A percentile compares a stretch with the other conserved stretches of the same genome.
Conservation (phyloP, 1,140 invertebrate species). For the Atta cephalotes region DNA sequence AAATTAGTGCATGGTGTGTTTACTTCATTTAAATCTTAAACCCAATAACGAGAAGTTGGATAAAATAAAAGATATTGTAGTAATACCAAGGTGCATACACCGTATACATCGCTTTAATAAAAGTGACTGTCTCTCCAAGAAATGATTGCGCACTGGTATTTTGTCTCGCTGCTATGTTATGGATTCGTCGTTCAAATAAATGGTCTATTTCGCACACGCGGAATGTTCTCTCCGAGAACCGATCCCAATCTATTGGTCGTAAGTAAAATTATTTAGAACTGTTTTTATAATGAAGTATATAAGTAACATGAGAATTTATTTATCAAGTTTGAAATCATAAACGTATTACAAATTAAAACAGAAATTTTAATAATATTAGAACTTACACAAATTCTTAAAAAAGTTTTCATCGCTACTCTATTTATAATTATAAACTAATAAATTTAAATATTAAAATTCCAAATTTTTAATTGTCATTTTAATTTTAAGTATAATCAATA, state of each 20-base stretch:
- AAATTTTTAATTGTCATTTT: neutral
- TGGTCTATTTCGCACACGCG: slow-evolving; percentile 5
- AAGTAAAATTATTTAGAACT: slow-evolving; percentile 14
- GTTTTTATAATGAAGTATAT: neutral
- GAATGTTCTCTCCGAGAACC: neutral
- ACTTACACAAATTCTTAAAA: neutral
- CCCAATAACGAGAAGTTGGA: neutral
- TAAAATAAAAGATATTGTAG: neutral
- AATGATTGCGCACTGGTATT: slow-evolving; percentile 27
- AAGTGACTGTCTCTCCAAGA: neutral
- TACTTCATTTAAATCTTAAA: neutral
- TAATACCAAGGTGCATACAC: neutral
- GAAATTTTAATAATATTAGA: neutral
- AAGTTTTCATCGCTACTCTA: neutral
- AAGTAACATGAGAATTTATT: neutral
- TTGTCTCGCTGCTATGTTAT: neutral
- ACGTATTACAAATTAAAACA: neutral
- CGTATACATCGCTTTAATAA: neutral
- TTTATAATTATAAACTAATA: slow-evolving; percentile 1
- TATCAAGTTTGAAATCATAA: neutral
- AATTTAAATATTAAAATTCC: neutral
- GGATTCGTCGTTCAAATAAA: slow-evolving; percentile 22
- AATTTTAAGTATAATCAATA: neutral
- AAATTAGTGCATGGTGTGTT: neutral
- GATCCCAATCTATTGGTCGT: slow-evolving; percentile 37